Conservation (phyloP, 2,113 vertebrate genomes). For the Erpornis zantholeuca region DNA sequence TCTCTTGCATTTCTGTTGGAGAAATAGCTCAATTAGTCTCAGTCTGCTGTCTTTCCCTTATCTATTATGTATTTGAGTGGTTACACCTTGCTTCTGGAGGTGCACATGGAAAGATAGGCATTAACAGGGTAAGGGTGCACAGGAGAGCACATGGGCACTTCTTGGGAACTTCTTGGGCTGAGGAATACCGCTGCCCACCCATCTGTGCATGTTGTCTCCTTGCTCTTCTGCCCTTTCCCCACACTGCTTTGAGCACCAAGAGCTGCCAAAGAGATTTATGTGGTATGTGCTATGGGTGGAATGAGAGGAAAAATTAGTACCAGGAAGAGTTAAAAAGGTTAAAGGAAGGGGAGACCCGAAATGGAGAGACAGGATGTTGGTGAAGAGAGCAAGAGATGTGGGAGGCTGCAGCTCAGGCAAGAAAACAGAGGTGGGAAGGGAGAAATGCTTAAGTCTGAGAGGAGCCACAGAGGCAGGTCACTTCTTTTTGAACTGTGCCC, state of each 20-base stretch:
- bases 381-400: accelerated
- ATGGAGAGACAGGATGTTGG: accelerated
- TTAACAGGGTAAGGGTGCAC: not conserved
- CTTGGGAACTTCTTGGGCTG: not conserved
- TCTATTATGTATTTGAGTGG: slow-evolving; percentile 12
- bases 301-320: not conserved
- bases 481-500: not conserved
- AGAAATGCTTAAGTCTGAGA: not conserved
- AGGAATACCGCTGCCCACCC: not conserved
- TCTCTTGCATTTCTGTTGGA: not conserved
- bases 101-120: not conserved
- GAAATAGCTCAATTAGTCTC: slow-evolving; percentile 45
- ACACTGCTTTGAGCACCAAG: accelerated
- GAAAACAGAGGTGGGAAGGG: not conserved
- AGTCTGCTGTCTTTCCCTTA: slow-evolving; percentile 21
- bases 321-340: not conserved
- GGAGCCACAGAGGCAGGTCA: not conserved
- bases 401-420: not conserved
- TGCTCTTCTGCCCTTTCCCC: not conserved
- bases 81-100: not conserved
- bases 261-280: not conserved
- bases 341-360: not conserved
- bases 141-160: not conserved
- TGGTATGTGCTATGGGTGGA: accelerated
- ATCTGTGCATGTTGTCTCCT: accelerated